Conservation (phyloP, 2,888 invertebrate species). For the Meloe dianella region DNA sequence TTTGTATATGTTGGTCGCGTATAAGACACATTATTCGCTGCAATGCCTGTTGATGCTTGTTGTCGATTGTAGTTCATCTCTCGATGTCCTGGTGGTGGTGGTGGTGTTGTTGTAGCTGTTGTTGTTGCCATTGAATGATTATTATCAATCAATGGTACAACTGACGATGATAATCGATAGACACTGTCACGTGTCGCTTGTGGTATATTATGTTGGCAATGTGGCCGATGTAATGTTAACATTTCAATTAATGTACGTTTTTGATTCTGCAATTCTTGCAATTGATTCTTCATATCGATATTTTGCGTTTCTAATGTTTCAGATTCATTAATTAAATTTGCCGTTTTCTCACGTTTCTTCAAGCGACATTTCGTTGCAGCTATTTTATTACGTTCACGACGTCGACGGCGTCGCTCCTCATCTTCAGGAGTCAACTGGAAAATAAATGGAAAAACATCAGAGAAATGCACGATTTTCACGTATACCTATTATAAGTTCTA, state of each 20-base stretch:
- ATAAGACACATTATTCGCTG: conserved; percentile 41
- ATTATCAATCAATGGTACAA: conserved; percentile 52
- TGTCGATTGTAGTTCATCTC: conserved; percentile 46
- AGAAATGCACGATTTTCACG: too few relatives aligned
- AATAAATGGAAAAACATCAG: conserved; percentile 41
- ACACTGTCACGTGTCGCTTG: conserved; percentile 52
- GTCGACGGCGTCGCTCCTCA: conserved; percentile 82
- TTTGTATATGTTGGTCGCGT: conserved; percentile 39
- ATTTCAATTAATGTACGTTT: conserved; percentile 79
- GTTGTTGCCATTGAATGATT: conserved; percentile 42
- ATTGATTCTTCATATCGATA: conserved; percentile 81
- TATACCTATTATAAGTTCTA: too few relatives aligned
- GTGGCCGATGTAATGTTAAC: conserved; percentile 75
- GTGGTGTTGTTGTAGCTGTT: conserved; percentile 53
- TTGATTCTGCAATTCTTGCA: conserved; percentile 81
- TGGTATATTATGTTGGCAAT: conserved; percentile 65
- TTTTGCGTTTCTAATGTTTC: conserved; percentile 86
- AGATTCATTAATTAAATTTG: conserved; percentile 84
- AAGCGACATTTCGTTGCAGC: conserved; percentile 93
- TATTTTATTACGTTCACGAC: conserved; percentile 91
- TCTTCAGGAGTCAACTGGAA: conserved; percentile 89
- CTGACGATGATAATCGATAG: conserved; percentile 53
- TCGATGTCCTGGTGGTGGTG: conserved; percentile 42
- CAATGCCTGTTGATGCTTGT: conserved; percentile 41
- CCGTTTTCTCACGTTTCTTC: conserved; percentile 90